These are phyloP conservation scores for Acinonyx jubatus DNA, from an alignment of 2,113 vertebrate species.

Conservation along the genomic window DNA sequence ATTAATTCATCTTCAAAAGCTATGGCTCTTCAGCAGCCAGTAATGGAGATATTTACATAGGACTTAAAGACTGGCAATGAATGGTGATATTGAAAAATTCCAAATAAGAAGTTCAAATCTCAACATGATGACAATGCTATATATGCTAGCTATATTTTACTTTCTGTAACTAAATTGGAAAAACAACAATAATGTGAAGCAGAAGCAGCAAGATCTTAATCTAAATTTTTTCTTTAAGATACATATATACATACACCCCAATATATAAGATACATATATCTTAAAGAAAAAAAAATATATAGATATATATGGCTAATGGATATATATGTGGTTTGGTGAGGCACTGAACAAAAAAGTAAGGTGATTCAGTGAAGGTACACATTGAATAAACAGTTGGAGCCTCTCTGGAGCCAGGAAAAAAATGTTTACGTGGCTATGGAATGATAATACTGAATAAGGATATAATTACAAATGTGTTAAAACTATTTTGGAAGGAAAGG, in stretches of 20 bases:
- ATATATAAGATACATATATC: not conserved
- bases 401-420: not conserved
- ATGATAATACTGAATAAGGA: not conserved
- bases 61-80: not conserved
- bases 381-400: not conserved
- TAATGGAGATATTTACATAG: not conserved
- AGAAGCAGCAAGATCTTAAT: not conserved
- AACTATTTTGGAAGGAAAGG: not conserved
- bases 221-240: not conserved
- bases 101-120: not conserved
- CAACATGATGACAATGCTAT: not conserved
- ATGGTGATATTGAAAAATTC: not conserved
- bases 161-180: not conserved
- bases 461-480: not conserved
- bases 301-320: not conserved
- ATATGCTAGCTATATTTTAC: not conserved
- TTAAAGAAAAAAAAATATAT: not conserved
- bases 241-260: not conserved
- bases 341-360: not conserved
- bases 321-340: not conserved
- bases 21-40: not conserved
- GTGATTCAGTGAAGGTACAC: not conserved
- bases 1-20: not conserved
- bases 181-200: not conserved
- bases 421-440: not conserved